These are phyloP conservation scores for Eugnorisma glareosa DNA, from an alignment of 2,888 invertebrate species.

Conservation along the genomic window DNA sequence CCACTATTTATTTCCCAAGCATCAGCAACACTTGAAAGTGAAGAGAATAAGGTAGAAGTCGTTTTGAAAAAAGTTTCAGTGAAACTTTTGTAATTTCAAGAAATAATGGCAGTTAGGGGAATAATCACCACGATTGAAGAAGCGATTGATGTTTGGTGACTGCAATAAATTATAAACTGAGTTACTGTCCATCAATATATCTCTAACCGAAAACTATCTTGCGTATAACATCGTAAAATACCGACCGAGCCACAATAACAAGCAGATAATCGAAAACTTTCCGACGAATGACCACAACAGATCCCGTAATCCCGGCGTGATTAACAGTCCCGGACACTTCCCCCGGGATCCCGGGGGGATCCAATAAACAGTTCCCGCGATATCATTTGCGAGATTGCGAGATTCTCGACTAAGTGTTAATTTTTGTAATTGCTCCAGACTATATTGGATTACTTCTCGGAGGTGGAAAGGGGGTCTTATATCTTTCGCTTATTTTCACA, in stretches of 20 bases:
- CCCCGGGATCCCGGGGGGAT: constrained; percentile 71
- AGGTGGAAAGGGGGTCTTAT: constrained; percentile 15
- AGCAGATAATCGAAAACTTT: constrained; percentile 60
- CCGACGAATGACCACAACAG: constrained; percentile 66
- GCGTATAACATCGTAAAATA: background rate
- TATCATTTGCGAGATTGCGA: constrained; percentile 82
- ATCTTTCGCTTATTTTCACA: constrained; percentile 35
- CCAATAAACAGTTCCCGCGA: constrained; percentile 75
- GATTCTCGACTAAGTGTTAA: constrained; percentile 75
- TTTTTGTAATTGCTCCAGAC: constrained; percentile 81
- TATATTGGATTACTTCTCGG: constrained; percentile 62
- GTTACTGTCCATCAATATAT: background rate
- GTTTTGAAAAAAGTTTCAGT: background rate
- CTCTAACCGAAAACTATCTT: background rate
- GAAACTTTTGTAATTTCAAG: background rate
- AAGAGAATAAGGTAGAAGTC: background rate
- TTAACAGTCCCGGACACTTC: constrained; percentile 74
- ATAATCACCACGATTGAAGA: no score
- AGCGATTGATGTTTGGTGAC: no score
- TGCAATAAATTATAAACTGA: no score
- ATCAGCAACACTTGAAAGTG: background rate
- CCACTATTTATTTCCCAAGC: no score
- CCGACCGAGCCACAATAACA: constrained; percentile 37
- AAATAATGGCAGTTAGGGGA: background rate
- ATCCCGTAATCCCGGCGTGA: constrained; percentile 69